These are phyloP conservation scores for Cephus rjabovi DNA, from an alignment of 2,888 invertebrate genomes.

Conservation along the genomic window DNA sequence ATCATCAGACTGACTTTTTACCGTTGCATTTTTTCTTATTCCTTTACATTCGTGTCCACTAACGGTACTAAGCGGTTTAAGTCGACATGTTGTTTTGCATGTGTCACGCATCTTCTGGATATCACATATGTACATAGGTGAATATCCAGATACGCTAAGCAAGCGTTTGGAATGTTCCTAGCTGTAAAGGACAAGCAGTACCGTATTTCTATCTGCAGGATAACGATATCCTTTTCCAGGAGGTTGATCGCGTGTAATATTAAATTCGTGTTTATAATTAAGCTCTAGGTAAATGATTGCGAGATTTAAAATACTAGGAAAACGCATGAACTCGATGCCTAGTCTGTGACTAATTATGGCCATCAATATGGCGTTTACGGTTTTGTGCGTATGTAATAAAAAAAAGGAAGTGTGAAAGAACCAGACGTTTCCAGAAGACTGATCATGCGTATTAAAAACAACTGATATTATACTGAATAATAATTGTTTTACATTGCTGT, in stretches of 20 bases:
- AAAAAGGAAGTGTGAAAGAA: background rate
- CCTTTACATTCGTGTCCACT: slow-evolving; percentile 36
- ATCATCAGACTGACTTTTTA: slow-evolving; percentile 33
- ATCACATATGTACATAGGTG: background rate
- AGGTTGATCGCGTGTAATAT: slow-evolving; percentile 26
- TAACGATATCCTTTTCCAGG: slow-evolving; percentile 27
- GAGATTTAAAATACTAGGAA: slow-evolving; percentile 7
- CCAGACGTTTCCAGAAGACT: background rate
- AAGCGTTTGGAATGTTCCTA: background rate
- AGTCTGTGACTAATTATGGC: background rate
- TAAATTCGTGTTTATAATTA: background rate
- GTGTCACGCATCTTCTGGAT: slow-evolving; percentile 14
- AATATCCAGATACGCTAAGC: background rate
- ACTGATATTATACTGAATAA: background rate
- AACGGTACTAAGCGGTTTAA: slow-evolving; percentile 30
- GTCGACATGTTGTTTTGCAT: slow-evolving; percentile 32
- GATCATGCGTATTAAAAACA: slow-evolving; percentile 8
- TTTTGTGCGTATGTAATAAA: background rate
- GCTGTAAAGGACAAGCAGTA: background rate
- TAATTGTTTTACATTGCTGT: background rate
- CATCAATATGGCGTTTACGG: background rate
- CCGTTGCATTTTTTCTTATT: slow-evolving; percentile 48
- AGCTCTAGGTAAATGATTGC: slow-evolving; percentile 3
- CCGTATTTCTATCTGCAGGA: slow-evolving; percentile 1
- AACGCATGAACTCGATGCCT: slow-evolving; percentile 11